Percentiles rank a stretch among this genome's conserved stretches.
Evolutionary conservation across 2,888 invertebrate species (phyloP).

Genomic region (Tachina grossa): DNA sequence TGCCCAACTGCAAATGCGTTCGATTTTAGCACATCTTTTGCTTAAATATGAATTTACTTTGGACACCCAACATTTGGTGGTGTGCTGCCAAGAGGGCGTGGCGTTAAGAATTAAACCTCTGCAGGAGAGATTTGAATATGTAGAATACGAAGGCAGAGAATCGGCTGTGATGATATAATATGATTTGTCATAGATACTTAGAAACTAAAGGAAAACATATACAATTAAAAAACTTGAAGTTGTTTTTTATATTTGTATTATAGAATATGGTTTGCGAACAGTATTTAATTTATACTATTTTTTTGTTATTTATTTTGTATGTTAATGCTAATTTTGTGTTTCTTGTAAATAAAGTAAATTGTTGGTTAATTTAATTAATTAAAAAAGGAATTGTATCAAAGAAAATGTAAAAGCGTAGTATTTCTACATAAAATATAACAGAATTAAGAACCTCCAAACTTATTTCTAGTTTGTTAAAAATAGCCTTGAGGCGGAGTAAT

Average conservation of each 20-base stretch:
- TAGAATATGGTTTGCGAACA: constrained; percentile 4
- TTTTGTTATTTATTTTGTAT: constrained; percentile 56
- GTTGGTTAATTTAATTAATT: constrained; percentile 32
- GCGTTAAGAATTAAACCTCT: constrained; percentile 75
- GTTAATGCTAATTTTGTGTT: not conserved
- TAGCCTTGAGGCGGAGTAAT: too few species aligned
- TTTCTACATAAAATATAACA: too few species aligned
- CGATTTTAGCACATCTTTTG: constrained; percentile 76
- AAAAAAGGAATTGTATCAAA: not conserved
- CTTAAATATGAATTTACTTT: constrained; percentile 77
- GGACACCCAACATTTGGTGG: constrained; percentile 73
- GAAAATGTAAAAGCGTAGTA: too few species aligned
- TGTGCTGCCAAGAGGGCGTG: constrained; percentile 76
- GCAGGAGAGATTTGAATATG: constrained; percentile 62
- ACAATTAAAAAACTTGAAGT: not conserved
- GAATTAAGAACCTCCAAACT: too few species aligned
- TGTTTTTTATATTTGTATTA: not conserved
- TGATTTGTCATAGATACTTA: not conserved
- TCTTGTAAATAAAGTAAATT: constrained; percentile 18
- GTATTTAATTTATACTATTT: constrained; percentile 34
- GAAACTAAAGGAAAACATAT: not conserved
- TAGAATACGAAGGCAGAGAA: constrained; percentile 65
- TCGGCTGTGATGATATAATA: constrained; percentile 65
- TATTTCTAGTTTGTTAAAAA: too few species aligned
- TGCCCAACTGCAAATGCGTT: constrained; percentile 78